Percentiles rank a stretch among this genome's conserved stretches.
phyloP scores from a whole-genome alignment of 2,797 vertebrate genomes.

The Notamacropus eugenii region DNA sequence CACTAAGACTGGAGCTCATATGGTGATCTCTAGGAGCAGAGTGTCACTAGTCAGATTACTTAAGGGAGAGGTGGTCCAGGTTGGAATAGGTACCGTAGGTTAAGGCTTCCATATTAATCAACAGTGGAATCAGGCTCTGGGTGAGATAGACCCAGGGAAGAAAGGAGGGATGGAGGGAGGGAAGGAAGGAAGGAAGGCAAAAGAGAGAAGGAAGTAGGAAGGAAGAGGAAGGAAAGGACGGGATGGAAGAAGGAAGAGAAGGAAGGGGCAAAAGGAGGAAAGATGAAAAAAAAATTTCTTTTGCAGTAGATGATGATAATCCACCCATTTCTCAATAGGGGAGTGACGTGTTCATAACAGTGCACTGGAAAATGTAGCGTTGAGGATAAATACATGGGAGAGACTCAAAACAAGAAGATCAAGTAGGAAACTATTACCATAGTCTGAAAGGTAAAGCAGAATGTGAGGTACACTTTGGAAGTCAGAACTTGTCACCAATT shows the following conservation, averaged over 20 bases:
- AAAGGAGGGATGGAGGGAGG: no score
- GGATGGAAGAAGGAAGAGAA: no score
- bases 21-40: neutral
- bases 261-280: neutral
- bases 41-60: neutral
- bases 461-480: neutral
- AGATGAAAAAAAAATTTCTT: neutral
- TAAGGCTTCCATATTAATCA: neutral
- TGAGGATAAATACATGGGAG: neutral
- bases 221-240: accelerated
- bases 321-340: neutral
- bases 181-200: accelerated
- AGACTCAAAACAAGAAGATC: neutral
- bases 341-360: neutral
- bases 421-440: neutral
- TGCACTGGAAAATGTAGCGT: neutral
- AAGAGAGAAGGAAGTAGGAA: no score
- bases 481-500: neutral
- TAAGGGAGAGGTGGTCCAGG: neutral
- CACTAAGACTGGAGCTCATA: neutral
- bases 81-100: neutral
- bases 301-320: neutral
- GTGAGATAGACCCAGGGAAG: neutral
- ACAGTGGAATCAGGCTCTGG: neutral
- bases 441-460: neutral